Evolutionary conservation across 2,888 invertebrate species (phyloP), one percentile per base, ranked within the genome.

Genomic region (Rapana venosa): DNA sequence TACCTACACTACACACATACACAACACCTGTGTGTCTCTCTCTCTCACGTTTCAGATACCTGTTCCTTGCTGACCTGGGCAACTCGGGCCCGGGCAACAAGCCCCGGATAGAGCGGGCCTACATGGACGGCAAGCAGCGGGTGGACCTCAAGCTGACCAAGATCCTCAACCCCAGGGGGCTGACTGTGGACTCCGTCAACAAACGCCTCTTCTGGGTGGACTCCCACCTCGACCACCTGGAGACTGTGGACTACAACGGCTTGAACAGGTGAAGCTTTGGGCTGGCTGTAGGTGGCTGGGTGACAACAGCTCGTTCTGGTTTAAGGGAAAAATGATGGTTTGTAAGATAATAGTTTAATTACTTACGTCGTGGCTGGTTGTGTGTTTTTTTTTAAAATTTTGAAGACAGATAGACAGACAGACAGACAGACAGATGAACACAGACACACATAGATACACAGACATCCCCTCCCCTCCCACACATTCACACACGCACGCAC

Each of bases 171-270:
- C 99, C 99, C 0, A 98, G 98, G 0, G 99, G 99, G 6, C 97
- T 99, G 20, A 97, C 98, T 0, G 97, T 98, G 0, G 99, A 99
- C 96, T 97, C 98, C n/a, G 97, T 98, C 47, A 97, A 98, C 0
- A 97, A 98, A 94, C 97, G 99, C 87, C 97, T 99, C 15, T 99
- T 98, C 96, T 99, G 99, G 99, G 99, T 99, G 94, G 99, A 99
- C 96, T 98, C 98, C 0, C 97, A 99, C 26, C 96, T 99, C 89
- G 99, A 99, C 96, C 98, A 99, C 95, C 98, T 99, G 92, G 99
- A 99, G 95, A 98, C 98, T 0, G 98, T 99, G 0, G 98, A 99
- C 96, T 99, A 99, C 96, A 97, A 98, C 88, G 99, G 99, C 0
- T 97, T 97, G 91, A 97, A 98, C 93, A 97, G 99, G 92, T 97